These are phyloP conservation scores for Leptinotarsa undecemlineata DNA, from an alignment of 1,140 invertebrate species.

Conservation along the genomic window DNA sequence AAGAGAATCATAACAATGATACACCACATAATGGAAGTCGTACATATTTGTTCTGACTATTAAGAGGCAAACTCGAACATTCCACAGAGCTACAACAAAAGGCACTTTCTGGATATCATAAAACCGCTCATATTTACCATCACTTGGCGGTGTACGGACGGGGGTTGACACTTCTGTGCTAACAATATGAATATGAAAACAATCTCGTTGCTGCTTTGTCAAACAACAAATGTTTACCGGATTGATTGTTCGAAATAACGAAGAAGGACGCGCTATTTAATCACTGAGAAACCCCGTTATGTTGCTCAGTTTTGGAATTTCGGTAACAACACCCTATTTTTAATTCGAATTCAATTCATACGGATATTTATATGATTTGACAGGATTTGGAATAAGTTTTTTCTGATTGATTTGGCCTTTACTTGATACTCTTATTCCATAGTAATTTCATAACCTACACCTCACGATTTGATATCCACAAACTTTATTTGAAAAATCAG, in stretches of 20 bases:
- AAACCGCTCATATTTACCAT: constrained; percentile 19
- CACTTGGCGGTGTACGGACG: not conserved
- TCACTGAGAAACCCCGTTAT: no score
- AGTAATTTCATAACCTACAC: no score
- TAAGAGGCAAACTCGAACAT: constrained; percentile 26
- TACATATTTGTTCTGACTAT: constrained; percentile 21
- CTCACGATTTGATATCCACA: no score
- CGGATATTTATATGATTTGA: no score
- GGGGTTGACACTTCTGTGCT: constrained; percentile 19
- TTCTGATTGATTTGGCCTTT: no score
- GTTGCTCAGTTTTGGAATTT: no score
- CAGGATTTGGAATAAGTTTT: no score
- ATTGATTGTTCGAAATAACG: not conserved
- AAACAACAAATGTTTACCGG: not conserved
- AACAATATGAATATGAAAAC: constrained; percentile 21
- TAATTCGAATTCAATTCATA: no score
- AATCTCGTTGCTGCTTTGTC: not conserved
- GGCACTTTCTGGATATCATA: constrained; percentile 7
- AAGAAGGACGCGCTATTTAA: no score
- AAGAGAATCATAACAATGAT: constrained; percentile 21
- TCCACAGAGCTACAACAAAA: constrained; percentile 12
- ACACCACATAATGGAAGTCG: constrained; percentile 19
- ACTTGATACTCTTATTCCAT: no score
- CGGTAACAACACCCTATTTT: no score
- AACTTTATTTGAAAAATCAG: no score